Evolutionary conservation across 2,888 invertebrate genomes (phyloP).

Genomic region (Perithous albicinctus): DNA sequence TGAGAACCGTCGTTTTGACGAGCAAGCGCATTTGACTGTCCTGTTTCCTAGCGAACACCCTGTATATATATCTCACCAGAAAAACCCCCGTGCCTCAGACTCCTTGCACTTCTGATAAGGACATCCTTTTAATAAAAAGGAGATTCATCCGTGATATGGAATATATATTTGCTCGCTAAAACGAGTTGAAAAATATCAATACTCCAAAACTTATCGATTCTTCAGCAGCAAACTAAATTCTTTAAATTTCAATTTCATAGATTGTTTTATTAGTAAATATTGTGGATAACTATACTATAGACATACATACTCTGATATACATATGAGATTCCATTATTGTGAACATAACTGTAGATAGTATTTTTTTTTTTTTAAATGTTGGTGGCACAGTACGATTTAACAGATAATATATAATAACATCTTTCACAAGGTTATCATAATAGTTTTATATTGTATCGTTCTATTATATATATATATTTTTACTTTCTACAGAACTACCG

Average conservation of each 20-base stretch:
- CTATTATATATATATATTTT: too few relatives aligned
- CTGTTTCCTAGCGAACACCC: too few relatives aligned
- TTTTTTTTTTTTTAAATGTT: constrained; percentile 64
- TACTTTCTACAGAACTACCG: constrained; percentile 29
- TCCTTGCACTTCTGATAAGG: too few relatives aligned
- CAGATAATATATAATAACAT: constrained; percentile 64
- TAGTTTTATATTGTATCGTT: constrained; percentile 22
- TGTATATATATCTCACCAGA: too few relatives aligned
- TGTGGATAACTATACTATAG: constrained; percentile 38
- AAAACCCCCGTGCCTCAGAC: too few relatives aligned
- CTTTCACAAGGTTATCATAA: constrained; percentile 49
- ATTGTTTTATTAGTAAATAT: constrained; percentile 53
- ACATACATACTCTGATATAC: constrained; percentile 57
- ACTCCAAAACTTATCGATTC: neutral
- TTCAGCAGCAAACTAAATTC: neutral
- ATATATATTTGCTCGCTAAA: too few relatives aligned
- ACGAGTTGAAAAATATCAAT: too few relatives aligned
- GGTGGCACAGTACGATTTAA: constrained; percentile 66
- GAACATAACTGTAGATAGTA: constrained; percentile 59
- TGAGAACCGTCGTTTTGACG: too few relatives aligned
- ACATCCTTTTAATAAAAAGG: too few relatives aligned
- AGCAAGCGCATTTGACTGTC: too few relatives aligned
- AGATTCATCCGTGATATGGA: too few relatives aligned
- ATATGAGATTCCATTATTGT: constrained; percentile 61
- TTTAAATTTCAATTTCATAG: neutral